These are phyloP conservation scores for Apocheima hispidaria DNA, from an alignment of 2,888 invertebrate genomes.

Conservation along the genomic window DNA sequence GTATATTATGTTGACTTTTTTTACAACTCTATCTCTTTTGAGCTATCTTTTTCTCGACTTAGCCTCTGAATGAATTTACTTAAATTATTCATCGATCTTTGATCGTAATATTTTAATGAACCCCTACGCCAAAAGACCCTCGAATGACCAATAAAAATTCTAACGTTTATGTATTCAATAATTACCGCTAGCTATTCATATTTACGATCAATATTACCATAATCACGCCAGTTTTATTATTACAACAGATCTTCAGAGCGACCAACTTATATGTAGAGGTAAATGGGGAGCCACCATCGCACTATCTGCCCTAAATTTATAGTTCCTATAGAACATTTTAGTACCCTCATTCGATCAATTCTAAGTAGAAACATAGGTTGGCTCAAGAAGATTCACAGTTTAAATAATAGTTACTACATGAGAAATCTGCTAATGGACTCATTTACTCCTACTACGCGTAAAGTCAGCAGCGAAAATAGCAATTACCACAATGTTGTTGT, in stretches of 20 bases:
- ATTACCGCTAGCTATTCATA: conserved; percentile 21
- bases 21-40: no score
- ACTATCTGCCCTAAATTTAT: not conserved
- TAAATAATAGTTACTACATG: not conserved
- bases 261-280: not conserved
- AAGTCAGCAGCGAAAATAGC: conserved; percentile 32
- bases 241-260: conserved; percentile 17
- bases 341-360: not conserved
- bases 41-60: no score
- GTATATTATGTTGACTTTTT: no score
- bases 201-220: conserved; percentile 27
- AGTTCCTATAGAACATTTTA: not conserved
- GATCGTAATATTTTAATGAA: conserved; percentile 18
- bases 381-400: conserved; percentile 3
- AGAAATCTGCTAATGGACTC: conserved; percentile 21
- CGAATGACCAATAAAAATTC: conserved; percentile 17
- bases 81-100: not conserved
- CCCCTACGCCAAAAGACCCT: conserved; percentile 7
- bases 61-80: not conserved
- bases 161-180: conserved; percentile 23
- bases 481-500: conserved; percentile 26
- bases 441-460: conserved; percentile 25
- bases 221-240: conserved; percentile 27
- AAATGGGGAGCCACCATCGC: not conserved
- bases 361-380: not conserved